Evolutionary conservation across 2,797 vertebrate species (phyloP).

Genomic region (Sebastes kiyomatsui): DNA sequence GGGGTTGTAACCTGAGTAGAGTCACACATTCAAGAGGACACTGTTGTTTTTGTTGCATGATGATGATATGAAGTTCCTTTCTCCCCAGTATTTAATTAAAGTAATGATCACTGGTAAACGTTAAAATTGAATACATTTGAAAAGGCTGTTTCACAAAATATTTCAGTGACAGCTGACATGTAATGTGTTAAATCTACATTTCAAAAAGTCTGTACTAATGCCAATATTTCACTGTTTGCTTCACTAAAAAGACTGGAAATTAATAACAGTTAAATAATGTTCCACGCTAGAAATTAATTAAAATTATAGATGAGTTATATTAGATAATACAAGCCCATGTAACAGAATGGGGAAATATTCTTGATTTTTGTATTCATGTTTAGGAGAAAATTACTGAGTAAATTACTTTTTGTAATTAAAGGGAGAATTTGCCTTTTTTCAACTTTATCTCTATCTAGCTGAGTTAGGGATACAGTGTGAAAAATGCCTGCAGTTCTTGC

Average conservation of each 20-base stretch:
- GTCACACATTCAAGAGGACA: slow-evolving; percentile 3
- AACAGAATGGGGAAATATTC: not conserved
- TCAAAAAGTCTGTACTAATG: not conserved
- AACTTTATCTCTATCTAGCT: too few relatives aligned
- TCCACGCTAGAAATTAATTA: not conserved
- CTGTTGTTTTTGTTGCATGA: not conserved
- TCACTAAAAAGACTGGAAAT: not conserved
- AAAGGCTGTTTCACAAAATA: not conserved
- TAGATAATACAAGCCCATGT: not conserved
- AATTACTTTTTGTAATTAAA: too few relatives aligned
- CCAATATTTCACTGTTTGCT: not conserved
- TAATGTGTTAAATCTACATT: not conserved
- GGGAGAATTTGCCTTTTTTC: too few relatives aligned
- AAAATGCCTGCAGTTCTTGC: too few relatives aligned
- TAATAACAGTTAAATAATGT: not conserved
- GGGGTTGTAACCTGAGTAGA: slow-evolving; percentile 13
- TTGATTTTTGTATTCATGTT: not conserved
- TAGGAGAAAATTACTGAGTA: not conserved
- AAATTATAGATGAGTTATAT: not conserved
- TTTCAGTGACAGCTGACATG: not conserved
- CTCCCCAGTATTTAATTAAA: not conserved
- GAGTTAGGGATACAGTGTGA: too few relatives aligned
- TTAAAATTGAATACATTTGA: not conserved
- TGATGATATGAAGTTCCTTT: not conserved
- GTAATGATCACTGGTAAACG: not conserved